Conservation (phyloP, 2,113 vertebrate genomes). For the Cynocephalus volans region DNA sequence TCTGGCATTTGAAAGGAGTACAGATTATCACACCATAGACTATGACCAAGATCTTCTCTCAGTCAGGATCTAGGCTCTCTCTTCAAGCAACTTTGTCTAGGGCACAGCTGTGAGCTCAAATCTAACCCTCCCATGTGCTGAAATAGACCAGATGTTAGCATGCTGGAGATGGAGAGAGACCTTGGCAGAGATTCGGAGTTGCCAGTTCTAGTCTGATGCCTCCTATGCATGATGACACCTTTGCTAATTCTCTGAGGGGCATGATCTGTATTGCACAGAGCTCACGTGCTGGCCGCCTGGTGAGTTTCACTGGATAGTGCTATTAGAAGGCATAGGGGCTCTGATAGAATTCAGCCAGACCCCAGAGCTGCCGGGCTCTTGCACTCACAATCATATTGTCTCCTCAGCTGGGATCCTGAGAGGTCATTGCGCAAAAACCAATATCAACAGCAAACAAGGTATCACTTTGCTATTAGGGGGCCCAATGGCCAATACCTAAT, state of each 20-base stretch:
- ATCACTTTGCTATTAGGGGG: not conserved
- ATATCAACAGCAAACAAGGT: not conserved
- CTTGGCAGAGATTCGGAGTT: not conserved
- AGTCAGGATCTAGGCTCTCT: not conserved
- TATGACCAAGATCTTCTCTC: not conserved
- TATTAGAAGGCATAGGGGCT: not conserved
- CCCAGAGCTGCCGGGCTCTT: not conserved
- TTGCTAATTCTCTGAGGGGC: not conserved
- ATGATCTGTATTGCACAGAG: not conserved
- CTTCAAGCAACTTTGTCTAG: not conserved
- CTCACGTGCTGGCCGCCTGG: not conserved
- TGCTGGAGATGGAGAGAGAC: not conserved
- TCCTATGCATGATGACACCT: not conserved
- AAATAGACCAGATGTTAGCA: not conserved
- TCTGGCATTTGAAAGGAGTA: not conserved
- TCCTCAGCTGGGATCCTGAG: not conserved
- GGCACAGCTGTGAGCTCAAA: not conserved
- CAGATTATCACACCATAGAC: accelerated
- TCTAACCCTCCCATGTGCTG: not conserved
- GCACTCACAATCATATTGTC: not conserved
- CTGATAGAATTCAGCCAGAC: not conserved
- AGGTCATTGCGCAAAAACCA: not conserved
- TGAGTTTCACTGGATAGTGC: not conserved
- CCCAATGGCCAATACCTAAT: not conserved
- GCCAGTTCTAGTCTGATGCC: not conserved